Evolutionary conservation across 2,888 invertebrate species (phyloP), one percentile per base, ranked within the genome.

Genomic region (Corythucha ciliata): DNA sequence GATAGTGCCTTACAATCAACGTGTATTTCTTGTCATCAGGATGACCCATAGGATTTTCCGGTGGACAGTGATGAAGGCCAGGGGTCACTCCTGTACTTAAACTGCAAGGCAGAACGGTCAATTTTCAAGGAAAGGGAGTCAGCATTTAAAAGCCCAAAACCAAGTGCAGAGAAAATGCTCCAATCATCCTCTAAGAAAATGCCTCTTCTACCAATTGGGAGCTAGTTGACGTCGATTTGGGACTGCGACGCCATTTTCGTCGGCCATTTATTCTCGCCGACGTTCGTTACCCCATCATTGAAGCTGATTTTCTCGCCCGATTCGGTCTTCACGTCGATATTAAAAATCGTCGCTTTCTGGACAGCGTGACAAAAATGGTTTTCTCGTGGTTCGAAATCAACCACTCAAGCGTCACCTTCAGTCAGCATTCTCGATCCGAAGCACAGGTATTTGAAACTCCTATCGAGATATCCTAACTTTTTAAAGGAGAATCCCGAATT

Each of bases 241-340:
- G 54, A 2, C 29, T 54, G 16, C 54, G 45, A 10, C 37, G 50
- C 6, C 21, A 25, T 20, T 50, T 54, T 26, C 24, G 26, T 6
- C 48, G 53, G 53, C 34, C 45, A 18, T 54, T 54, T 29, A 33
- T 50, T 6, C 26, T 54, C 5, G 50, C 50, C 3, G 45, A 44
- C 21, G 54, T 46, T 20, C 14, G 21, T 21, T 25, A 39, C 8
- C 39, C 49, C 8, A 45, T 54, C 14, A 6, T 54, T 5, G 54
- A 50, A 4, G 45, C 50, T 10, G 54, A 54, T 29, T 36, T 54
- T 20, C 46, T 50, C 6, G 5, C 18, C n/a, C 14, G 44, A 16
- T 46, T 36, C 25, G 49, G 42, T 29, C 24, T 54, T 10, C 22
- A 50, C 6, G 45, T 54, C 7, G 50, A 54, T 16, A 10, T 46